Percentiles rank a stretch among this genome's conserved stretches.
phyloP scores from a whole-genome alignment of 2,888 invertebrate genomes.

The Capitulum mitella region DNA sequence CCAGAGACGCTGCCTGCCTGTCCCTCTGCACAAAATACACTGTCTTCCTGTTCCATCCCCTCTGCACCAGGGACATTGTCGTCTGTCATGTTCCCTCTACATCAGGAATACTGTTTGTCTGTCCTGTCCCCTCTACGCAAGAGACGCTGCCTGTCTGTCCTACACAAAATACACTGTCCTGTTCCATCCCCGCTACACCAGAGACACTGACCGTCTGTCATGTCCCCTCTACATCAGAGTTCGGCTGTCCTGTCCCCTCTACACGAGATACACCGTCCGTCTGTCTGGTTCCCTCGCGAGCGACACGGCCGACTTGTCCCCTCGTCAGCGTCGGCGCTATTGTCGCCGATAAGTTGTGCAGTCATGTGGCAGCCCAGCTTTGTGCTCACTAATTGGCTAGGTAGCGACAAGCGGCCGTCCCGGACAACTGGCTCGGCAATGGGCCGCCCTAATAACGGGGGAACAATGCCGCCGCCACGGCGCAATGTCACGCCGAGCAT shows the following conservation, averaged over 20 bases:
- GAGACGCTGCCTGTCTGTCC: no score
- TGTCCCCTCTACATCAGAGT: neutral
- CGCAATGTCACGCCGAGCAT: neutral
- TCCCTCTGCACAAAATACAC: no score
- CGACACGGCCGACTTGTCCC: neutral
- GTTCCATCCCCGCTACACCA: no score
- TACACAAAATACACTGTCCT: no score
- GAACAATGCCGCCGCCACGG: neutral
- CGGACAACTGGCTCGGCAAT: neutral
- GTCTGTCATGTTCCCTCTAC: no score
- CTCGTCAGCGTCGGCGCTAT: conserved; percentile 38
- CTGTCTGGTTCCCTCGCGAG: neutral
- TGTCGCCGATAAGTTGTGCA: conserved; percentile 39
- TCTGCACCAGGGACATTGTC: no score
- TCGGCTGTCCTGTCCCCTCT: conserved; percentile 29
- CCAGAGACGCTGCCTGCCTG: no score
- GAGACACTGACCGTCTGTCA: neutral
- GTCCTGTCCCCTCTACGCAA: no score
- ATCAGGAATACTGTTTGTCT: no score
- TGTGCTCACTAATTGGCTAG: conserved; percentile 29
- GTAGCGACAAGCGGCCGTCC: neutral
- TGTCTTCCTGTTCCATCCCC: no score
- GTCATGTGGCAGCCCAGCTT: conserved; percentile 37
- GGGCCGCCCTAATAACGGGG: neutral
- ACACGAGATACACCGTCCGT: neutral